Conservation (phyloP, 2,888 invertebrate genomes). For the Conchocele bisecta region DNA sequence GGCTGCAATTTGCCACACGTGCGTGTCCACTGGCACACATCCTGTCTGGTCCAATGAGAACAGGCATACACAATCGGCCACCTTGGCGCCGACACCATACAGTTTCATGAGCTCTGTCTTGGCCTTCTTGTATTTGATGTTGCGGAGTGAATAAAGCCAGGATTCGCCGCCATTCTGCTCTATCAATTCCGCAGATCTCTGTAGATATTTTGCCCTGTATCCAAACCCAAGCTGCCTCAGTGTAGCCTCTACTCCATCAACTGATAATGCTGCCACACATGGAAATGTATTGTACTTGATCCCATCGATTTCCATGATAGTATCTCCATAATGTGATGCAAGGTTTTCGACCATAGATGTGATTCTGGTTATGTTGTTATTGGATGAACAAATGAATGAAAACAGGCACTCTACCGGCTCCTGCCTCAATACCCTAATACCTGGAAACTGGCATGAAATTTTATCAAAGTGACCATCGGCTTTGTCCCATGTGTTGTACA, state of each 20-base stretch:
- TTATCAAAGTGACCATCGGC: slow-evolving; percentile 89
- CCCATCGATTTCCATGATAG: slow-evolving; percentile 88
- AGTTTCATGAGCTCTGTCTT: slow-evolving; percentile 89
- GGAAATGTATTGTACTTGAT: slow-evolving; percentile 91
- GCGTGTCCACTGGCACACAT: slow-evolving; percentile 97
- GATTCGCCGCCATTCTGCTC: slow-evolving; percentile 87
- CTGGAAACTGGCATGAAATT: slow-evolving; percentile 87
- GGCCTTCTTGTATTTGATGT: slow-evolving; percentile 87
- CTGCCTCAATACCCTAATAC: slow-evolving; percentile 95
- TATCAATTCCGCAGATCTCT: slow-evolving; percentile 84
- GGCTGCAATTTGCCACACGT: slow-evolving; percentile 95
- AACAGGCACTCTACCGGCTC: slow-evolving; percentile 96
- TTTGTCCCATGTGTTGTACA: slow-evolving; percentile 89
- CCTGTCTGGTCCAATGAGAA: slow-evolving; percentile 96
- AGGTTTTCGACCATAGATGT: slow-evolving; percentile 95
- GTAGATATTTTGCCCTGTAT: slow-evolving; percentile 85
- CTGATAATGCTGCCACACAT: slow-evolving; percentile 80
- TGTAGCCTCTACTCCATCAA: slow-evolving; percentile 87
- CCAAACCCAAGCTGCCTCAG: slow-evolving; percentile 86
- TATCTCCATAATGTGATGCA: slow-evolving; percentile 90
- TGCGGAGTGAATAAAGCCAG: slow-evolving; percentile 89
- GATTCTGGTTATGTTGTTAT: slow-evolving; percentile 96
- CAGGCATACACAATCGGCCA: slow-evolving; percentile 98
- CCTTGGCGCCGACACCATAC: slow-evolving; percentile 97
- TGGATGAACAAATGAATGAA: slow-evolving; percentile 98